These are phyloP conservation scores for Nebria ingens DNA, from an alignment of 1,140 invertebrate species.

Conservation along the genomic window DNA sequence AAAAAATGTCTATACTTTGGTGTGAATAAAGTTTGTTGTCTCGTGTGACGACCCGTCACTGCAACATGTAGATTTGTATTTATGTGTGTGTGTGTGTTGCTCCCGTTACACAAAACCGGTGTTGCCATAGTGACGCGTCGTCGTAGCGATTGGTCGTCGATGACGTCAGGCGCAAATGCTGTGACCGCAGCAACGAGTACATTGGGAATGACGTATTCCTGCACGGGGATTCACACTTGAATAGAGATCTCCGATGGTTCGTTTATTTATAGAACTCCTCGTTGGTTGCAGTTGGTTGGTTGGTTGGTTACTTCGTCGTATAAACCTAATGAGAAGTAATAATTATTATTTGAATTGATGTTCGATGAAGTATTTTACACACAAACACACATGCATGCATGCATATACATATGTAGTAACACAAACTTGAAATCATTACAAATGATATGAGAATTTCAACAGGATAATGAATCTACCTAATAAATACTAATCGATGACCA, in stretches of 20 bases:
- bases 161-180: not conserved
- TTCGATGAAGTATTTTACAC: not conserved
- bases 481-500: too few relatives aligned
- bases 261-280: constrained; percentile 2
- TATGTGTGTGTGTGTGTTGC: not conserved
- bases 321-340: constrained; percentile 4
- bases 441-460: too few relatives aligned
- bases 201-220: not conserved
- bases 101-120: not conserved
- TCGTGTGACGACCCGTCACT: too few relatives aligned
- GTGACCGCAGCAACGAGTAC: too few relatives aligned
- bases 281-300: not conserved
- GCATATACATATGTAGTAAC: too few relatives aligned
- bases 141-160: not conserved
- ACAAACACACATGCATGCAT: too few relatives aligned
- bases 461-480: too few relatives aligned
- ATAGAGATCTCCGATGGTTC: not conserved
- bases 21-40: too few relatives aligned
- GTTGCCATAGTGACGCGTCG: not conserved
- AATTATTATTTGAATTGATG: not conserved
- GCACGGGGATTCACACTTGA: not conserved
- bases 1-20: too few relatives aligned
- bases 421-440: not conserved
- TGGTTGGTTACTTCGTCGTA: not conserved
- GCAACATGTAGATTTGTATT: too few relatives aligned